Conservation (phyloP, 1,140 invertebrate genomes). For the Xylocopa sonorina region DNA sequence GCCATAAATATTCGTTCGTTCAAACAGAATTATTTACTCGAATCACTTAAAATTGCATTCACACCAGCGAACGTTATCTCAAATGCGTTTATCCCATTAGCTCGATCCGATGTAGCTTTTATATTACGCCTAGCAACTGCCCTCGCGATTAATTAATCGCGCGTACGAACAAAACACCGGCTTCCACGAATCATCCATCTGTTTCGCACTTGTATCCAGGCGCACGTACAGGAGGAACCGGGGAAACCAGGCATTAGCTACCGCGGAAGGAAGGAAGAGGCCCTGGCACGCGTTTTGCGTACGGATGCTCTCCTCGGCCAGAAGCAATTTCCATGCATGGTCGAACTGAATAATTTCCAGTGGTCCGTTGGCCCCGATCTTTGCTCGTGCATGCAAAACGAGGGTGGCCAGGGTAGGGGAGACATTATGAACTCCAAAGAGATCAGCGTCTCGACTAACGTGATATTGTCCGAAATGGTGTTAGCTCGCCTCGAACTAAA, state of each 20-base stretch:
- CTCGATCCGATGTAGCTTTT: neutral
- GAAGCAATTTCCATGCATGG: slow-evolving; percentile 64
- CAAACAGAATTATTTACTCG: too few species aligned
- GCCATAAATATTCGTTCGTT: too few species aligned
- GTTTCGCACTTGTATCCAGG: neutral
- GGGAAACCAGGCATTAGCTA: slow-evolving; percentile 24
- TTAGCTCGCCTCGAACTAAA: too few species aligned
- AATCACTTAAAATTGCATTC: too few species aligned
- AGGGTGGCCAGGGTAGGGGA: neutral
- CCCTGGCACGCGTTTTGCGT: slow-evolving; percentile 49
- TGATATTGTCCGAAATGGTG: neutral
- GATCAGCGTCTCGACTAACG: neutral
- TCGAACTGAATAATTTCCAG: slow-evolving; percentile 66
- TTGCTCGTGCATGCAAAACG: slow-evolving; percentile 43
- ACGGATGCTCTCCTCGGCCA: slow-evolving; percentile 27
- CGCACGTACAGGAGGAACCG: neutral
- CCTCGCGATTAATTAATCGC: slow-evolving; percentile 15
- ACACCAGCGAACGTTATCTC: too few species aligned
- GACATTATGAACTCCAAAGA: neutral
- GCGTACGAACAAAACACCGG: neutral
- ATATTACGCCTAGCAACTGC: too few species aligned
- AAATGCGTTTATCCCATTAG: too few species aligned
- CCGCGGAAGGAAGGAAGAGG: slow-evolving; percentile 31
- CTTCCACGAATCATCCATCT: neutral
- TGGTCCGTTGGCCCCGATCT: slow-evolving; percentile 20